A percentile compares a stretch with the other conserved stretches of the same genome.
Evolutionary conservation across 2,797 vertebrate genomes (phyloP).

Genomic region (Hemibagrus guttatus): DNA sequence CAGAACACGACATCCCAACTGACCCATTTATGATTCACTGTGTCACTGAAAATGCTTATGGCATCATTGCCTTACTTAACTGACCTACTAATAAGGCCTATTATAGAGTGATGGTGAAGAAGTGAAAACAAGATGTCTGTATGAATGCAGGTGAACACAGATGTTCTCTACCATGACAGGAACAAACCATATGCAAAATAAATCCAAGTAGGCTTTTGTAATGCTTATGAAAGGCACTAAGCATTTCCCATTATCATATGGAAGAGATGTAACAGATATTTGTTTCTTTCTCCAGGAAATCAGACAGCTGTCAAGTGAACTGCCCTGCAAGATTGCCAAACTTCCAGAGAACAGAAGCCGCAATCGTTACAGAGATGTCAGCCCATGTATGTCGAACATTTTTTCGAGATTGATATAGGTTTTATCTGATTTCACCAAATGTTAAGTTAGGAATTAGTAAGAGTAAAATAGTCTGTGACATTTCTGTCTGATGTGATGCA

Average conservation of each 20-base stretch:
- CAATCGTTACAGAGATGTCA: slow-evolving; percentile 99
- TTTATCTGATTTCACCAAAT: background rate
- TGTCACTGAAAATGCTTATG: background rate
- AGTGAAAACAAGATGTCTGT: background rate
- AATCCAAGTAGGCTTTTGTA: slow-evolving; percentile 11
- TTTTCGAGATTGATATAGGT: background rate
- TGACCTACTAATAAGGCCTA: background rate
- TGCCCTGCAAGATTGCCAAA: slow-evolving; percentile 94
- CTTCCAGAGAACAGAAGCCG: slow-evolving; percentile 93
- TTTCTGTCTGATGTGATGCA: background rate
- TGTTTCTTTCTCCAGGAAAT: slow-evolving; percentile 82
- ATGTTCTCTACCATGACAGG: background rate
- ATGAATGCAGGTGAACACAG: background rate
- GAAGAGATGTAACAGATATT: background rate
- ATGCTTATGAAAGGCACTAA: background rate
- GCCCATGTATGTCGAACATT: slow-evolving; percentile 87
- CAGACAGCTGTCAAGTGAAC: slow-evolving; percentile 93
- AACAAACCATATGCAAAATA: slow-evolving; percentile 10
- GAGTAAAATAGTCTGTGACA: background rate
- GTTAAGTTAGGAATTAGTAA: background rate
- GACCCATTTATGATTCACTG: slow-evolving; percentile 12
- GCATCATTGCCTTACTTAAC: background rate
- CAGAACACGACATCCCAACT: background rate
- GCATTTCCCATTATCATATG: background rate
- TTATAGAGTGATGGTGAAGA: background rate